Evolutionary conservation across 2,797 vertebrate genomes (phyloP).

Genomic region (Silurus aristotelis): DNA sequence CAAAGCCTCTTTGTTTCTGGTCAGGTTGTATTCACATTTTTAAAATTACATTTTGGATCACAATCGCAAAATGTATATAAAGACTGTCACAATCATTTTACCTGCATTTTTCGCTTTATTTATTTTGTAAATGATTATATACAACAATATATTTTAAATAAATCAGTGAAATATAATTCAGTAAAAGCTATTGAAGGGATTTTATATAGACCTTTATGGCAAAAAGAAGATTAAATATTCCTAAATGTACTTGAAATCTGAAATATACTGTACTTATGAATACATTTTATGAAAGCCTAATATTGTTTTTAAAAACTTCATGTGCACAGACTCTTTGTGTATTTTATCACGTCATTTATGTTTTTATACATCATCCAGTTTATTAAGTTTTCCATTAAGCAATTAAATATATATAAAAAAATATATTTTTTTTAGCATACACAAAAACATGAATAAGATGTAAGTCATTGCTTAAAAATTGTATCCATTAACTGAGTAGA

Average conservation of each 20-base stretch:
- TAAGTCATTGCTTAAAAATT: not conserved
- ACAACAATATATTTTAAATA: not conserved
- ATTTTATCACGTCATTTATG: not conserved
- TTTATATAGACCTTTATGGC: not conserved
- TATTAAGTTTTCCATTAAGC: not conserved
- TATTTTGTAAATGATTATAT: not conserved
- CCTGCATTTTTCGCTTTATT: not conserved
- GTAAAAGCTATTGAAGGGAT: not conserved
- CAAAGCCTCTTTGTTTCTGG: slow-evolving; percentile 2
- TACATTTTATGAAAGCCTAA: not conserved
- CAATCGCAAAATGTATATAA: not conserved
- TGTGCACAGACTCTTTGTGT: not conserved
- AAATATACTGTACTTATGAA: not conserved
- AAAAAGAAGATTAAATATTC: not conserved
- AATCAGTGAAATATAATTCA: not conserved
- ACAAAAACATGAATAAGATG: not conserved
- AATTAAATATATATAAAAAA: not conserved
- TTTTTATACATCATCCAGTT: not conserved
- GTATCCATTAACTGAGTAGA: not conserved
- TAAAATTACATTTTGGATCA: not conserved
- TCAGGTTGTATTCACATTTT: not conserved
- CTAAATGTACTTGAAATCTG: not conserved
- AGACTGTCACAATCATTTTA: not conserved
- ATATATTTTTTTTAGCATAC: not conserved
- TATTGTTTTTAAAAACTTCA: not conserved